Percentiles rank a stretch among this genome's conserved stretches.
Conservation (phyloP, 2,113 vertebrate species). For the Gymnocephalus cernua region DNA sequence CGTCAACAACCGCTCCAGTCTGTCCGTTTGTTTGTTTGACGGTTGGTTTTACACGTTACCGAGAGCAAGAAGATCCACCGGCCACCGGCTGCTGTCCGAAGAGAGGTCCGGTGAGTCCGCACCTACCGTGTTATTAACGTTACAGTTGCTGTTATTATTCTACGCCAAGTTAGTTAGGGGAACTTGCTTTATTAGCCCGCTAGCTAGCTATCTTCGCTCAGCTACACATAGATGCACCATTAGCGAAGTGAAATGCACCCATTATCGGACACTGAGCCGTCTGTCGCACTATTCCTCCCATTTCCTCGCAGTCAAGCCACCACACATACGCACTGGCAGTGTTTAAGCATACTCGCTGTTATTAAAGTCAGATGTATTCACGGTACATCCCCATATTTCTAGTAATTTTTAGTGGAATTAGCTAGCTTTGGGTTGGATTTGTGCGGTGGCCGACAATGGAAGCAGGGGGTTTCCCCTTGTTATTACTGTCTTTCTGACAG, state of each 20-base stretch:
- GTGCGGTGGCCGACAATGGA: constrained; percentile 57
- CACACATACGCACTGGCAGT: rapidly evolving
- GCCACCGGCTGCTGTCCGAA: neutral
- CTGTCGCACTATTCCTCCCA: neutral
- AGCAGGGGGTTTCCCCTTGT: constrained; percentile 8
- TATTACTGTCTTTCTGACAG: neutral
- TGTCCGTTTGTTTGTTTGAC: constrained; percentile 27
- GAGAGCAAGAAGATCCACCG: neutral
- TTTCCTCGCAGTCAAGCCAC: neutral
- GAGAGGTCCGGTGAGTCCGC: constrained; percentile 55
- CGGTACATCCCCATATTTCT: rapidly evolving
- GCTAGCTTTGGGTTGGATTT: rapidly evolving
- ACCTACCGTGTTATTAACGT: neutral
- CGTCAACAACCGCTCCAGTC: constrained; percentile 50
- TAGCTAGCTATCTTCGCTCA: constrained; percentile 21
- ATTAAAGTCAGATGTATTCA: neutral
- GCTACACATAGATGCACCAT: constrained; percentile 31
- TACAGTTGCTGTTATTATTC: neutral
- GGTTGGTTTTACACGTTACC: neutral
- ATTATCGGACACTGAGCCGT: constrained; percentile 52
- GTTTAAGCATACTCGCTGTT: rapidly evolving
- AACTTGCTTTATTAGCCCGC: constrained; percentile 2
- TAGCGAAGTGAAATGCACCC: neutral
- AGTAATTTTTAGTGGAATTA: neutral
- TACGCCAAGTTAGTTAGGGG: neutral